phyloP scores from a whole-genome alignment of 2,888 invertebrate species.

The Sicus ferrugineus region DNA sequence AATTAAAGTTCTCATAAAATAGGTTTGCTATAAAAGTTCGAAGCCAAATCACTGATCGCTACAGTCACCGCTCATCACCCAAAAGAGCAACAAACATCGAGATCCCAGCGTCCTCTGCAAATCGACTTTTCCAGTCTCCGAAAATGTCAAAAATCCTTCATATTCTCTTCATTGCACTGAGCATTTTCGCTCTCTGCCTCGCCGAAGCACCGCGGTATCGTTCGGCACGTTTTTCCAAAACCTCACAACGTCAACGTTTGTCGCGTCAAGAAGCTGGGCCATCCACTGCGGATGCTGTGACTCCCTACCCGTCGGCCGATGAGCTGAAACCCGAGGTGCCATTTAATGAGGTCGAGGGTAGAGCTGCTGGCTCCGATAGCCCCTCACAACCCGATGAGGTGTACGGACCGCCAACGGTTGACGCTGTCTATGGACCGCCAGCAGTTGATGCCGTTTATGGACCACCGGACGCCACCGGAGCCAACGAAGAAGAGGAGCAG shows the following conservation, averaged over 20 bases:
- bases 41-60: background rate
- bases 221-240: slow-evolving; percentile 41
- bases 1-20: too few relatives aligned
- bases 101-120: background rate
- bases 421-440: slow-evolving; percentile 36
- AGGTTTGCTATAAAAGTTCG: slow-evolving; percentile 19
- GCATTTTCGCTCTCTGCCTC: slow-evolving; percentile 39
- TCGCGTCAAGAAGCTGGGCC: slow-evolving; percentile 55
- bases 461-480: slow-evolving; percentile 37
- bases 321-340: slow-evolving; percentile 58
- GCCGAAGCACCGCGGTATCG: slow-evolving; percentile 47
- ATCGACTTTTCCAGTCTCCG: background rate
- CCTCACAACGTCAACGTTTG: slow-evolving; percentile 46
- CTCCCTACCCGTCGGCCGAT: slow-evolving; percentile 56
- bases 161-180: slow-evolving; percentile 44
- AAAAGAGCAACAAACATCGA: background rate
- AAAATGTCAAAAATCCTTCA: slow-evolving; percentile 51
- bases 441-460: slow-evolving; percentile 38
- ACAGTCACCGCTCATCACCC: background rate
- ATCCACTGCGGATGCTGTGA: slow-evolving; percentile 52
- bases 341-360: slow-evolving; percentile 49
- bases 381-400: slow-evolving; percentile 40
- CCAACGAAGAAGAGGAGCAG: slow-evolving; percentile 18
- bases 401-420: slow-evolving; percentile 28
- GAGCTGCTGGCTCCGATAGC: background rate